Evolutionary conservation across 2,113 vertebrate genomes (phyloP).

Genomic region (Glareola pratincola): DNA sequence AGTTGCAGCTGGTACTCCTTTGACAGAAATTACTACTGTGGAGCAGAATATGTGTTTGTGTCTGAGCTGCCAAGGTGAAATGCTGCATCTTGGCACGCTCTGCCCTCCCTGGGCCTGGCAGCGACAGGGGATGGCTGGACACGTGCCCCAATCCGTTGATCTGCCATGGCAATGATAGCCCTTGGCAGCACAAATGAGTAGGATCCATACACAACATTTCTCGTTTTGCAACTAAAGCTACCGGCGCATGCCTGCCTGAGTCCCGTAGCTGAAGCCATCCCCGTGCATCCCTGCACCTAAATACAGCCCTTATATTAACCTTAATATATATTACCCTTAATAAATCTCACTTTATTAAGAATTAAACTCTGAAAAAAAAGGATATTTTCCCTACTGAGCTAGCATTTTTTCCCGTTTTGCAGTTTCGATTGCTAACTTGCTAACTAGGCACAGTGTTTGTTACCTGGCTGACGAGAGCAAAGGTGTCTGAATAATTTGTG

Average conservation of each 20-base stretch:
- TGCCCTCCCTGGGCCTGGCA: not conserved
- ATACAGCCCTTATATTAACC: too few relatives aligned
- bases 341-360: conserved; percentile 33
- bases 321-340: too few relatives aligned
- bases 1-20: not conserved
- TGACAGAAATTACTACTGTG: not conserved
- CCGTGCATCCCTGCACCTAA: not conserved
- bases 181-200: not conserved
- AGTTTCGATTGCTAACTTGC: not conserved
- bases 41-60: not conserved
- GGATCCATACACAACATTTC: not conserved
- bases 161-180: conserved; percentile 13
- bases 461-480: not conserved
- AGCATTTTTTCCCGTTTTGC: not conserved
- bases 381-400: not conserved
- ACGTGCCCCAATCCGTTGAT: not conserved
- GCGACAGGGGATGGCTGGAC: not conserved
- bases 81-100: not conserved
- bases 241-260: not conserved
- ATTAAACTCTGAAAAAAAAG: not conserved
- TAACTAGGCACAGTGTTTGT: not conserved
- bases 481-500: not conserved
- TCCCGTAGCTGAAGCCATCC: not conserved
- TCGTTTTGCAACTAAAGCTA: not conserved
- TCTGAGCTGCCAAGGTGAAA: conserved; percentile 23